Percentiles rank a stretch among this genome's conserved stretches.
phyloP scores from a whole-genome alignment of 2,113 vertebrate species.

The Balaenoptera acutorostrata region DNA sequence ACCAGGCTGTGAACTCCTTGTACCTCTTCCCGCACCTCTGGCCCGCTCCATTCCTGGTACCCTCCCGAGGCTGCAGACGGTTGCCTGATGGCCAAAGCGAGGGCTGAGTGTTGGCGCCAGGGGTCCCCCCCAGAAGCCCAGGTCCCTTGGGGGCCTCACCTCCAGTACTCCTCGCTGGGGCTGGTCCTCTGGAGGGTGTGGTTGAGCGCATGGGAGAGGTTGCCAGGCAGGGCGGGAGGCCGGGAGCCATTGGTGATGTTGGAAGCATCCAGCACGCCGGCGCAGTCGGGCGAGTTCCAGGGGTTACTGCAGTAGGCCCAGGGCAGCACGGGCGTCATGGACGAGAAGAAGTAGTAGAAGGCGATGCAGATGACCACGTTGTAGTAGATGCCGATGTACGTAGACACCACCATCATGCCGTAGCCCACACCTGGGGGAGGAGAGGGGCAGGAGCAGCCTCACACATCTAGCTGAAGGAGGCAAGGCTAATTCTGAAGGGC shows the following conservation, averaged over 20 bases:
- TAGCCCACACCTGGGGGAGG: constrained; percentile 91
- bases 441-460: neutral
- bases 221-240: constrained; percentile 75
- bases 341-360: constrained; percentile 99
- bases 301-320: constrained; percentile 97
- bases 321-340: constrained; percentile 95
- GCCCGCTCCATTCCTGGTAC: neutral
- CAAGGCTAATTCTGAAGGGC: neutral
- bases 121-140: neutral
- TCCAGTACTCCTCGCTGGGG: constrained; percentile 99
- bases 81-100: neutral
- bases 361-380: constrained; percentile 99
- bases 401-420: constrained; percentile 99
- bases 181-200: constrained; percentile 93
- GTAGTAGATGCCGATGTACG: constrained; percentile 99
- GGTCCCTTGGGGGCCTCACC: constrained; percentile 74
- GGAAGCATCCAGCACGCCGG: constrained; percentile 82
- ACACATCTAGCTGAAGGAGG: neutral
- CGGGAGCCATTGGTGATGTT: constrained; percentile 80
- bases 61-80: too few relatives aligned
- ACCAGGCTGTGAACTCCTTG: neutral
- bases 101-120: neutral
- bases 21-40: neutral
- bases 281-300: constrained; percentile 94
- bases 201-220: constrained; percentile 85